Percentiles rank a stretch among this genome's conserved stretches.
Conservation (phyloP, 2,797 vertebrate species). For the Chelon auratus region DNA sequence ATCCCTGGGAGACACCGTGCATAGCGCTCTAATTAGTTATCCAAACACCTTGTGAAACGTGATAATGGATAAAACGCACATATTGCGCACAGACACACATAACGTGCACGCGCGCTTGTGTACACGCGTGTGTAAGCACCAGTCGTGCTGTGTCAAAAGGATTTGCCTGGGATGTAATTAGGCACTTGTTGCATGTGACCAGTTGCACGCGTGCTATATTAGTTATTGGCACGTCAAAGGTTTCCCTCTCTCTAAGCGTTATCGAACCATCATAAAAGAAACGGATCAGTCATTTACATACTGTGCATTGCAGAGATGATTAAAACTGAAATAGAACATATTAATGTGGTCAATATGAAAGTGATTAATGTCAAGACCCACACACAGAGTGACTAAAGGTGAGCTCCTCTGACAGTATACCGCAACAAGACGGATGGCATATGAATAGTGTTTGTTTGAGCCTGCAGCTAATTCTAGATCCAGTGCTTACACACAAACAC, state of each 20-base stretch:
- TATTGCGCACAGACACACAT: not conserved
- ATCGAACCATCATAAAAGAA: constrained; percentile 26
- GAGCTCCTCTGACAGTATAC: not conserved
- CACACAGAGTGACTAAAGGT: not conserved
- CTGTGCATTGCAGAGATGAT: not conserved
- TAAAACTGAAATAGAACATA: constrained; percentile 14
- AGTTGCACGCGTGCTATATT: constrained; percentile 55
- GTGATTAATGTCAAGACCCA: constrained; percentile 11
- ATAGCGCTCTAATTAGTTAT: constrained; percentile 65
- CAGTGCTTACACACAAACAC: constrained; percentile 10
- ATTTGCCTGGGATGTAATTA: constrained; percentile 66
- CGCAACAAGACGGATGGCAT: constrained; percentile 17
- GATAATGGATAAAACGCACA: constrained; percentile 66
- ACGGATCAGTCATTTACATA: not conserved
- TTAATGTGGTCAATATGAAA: not conserved
- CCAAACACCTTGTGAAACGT: constrained; percentile 75
- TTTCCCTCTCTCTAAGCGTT: constrained; percentile 17
- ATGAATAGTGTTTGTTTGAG: constrained; percentile 26
- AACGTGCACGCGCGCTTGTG: not conserved
- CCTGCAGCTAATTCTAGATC: constrained; percentile 52
- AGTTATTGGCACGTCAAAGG: constrained; percentile 28
- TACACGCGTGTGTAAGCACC: constrained; percentile 1
- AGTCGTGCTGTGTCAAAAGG: constrained; percentile 57
- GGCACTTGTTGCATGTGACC: constrained; percentile 63
- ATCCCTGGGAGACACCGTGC: constrained; percentile 63